Evolutionary conservation across 2,797 vertebrate genomes (phyloP), one percentile per base, ranked within the genome.

Genomic region (Semaprochilodus insignis): DNA sequence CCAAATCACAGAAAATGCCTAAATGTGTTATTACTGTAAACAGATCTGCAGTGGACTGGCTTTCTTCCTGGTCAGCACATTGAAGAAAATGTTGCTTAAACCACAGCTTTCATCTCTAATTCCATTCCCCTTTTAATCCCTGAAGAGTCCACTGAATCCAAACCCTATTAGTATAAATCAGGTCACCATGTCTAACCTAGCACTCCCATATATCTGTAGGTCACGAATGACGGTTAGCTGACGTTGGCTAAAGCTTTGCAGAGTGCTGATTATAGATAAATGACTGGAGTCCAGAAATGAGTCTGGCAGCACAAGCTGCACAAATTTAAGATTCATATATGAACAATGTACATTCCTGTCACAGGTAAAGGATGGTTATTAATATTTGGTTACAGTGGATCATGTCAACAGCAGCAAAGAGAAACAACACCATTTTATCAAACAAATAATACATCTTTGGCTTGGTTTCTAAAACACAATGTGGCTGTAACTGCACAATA

Each of bases 81-180:
- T 34, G 19, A 67, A 81, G 27, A 55, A 75, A 70, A 48, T 31
- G 14, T 15, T 25, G 34, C 31, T 16, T 16, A 63, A 23, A 23
- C 27, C 62, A 15, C 25, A 70, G 66, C n/a, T 71, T 51, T 25
- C 54, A 1, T 31, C 36, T 67, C 51, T 74, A 51, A 66, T 74
- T 59, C 23, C 60, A 76, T 40, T 31, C 36, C 21, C 19, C 27
- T 25, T 54, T 31, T 81, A 81, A 84, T 73, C 74, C 67, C 34
- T 48, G 17, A 59, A 66, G 25, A 71, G 51, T 70, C 16, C 19
- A 71, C 0, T 6, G 51, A 25, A 15, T 66, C 34, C 70, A 44
- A 59, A 84, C 76, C 67, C 40, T 8, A 16, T 77, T 63, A 73
- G 10, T 44, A 44, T 81, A 78, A 85, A 78, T 40, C 79, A 81